Evolutionary conservation across 2,113 vertebrate species (phyloP).

Genomic region (Myotis yumanensis): DNA sequence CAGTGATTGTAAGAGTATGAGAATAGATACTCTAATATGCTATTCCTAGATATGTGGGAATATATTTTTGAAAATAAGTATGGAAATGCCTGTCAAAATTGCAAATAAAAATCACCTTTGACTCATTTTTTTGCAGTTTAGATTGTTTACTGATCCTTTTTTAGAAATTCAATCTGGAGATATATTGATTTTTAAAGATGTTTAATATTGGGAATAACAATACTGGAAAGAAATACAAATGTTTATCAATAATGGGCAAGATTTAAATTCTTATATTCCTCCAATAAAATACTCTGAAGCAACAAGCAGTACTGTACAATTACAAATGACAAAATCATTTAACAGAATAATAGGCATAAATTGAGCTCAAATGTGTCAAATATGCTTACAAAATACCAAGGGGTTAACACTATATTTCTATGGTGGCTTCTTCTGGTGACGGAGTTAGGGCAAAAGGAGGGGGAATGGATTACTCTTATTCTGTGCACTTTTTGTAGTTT

Average conservation of each 20-base stretch:
- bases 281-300: neutral
- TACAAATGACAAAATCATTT: neutral
- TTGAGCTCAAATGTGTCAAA: neutral
- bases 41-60: neutral
- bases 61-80: neutral
- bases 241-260: neutral
- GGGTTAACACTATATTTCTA: neutral
- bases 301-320: neutral
- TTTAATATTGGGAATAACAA: neutral
- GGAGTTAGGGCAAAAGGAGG: neutral
- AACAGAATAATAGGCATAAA: neutral
- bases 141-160: neutral
- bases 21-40: neutral
- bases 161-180: constrained; percentile 11
- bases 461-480: neutral
- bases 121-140: neutral
- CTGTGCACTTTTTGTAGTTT: neutral
- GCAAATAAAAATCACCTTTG: neutral
- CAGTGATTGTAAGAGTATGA: neutral
- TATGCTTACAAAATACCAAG: neutral
- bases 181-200: neutral
- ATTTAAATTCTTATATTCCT: neutral
- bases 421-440: neutral
- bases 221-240: neutral
- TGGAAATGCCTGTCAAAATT: neutral